Evolutionary conservation across 2,888 invertebrate genomes (phyloP).

Genomic region (Drosophila mayaguana): DNA sequence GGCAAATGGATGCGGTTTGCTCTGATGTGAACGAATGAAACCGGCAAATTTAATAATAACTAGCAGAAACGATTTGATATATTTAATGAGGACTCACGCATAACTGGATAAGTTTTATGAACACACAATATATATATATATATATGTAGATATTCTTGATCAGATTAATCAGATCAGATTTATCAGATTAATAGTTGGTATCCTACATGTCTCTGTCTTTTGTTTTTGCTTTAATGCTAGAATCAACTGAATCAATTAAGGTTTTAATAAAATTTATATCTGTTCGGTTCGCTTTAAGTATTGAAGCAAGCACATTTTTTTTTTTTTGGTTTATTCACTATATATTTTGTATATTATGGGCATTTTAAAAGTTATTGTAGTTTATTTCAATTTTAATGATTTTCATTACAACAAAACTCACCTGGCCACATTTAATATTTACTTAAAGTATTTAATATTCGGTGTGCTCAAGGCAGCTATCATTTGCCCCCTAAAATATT

Average conservation of each 20-base stretch:
- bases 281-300: no score
- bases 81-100: conserved; percentile 3
- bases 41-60: conserved; percentile 11
- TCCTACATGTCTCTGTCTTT: no score
- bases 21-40: neutral
- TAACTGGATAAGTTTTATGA: neutral
- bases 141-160: no score
- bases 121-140: neutral
- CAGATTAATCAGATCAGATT: no score
- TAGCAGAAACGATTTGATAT: conserved; percentile 22
- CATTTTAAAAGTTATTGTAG: neutral
- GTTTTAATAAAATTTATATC: no score
- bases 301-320: no score
- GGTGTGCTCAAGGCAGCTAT: neutral
- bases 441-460: neutral
- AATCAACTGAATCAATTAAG: no score
- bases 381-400: neutral
- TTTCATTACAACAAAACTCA: neutral
- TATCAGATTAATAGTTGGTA: no score
- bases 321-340: no score
- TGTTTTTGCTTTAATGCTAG: no score
- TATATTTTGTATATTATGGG: no score
- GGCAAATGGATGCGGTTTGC: conserved; percentile 28
- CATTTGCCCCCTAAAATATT: neutral
- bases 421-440: neutral